These are phyloP conservation scores for Hydraecia micacea DNA, from an alignment of 2,888 invertebrate species.

Conservation along the genomic window DNA sequence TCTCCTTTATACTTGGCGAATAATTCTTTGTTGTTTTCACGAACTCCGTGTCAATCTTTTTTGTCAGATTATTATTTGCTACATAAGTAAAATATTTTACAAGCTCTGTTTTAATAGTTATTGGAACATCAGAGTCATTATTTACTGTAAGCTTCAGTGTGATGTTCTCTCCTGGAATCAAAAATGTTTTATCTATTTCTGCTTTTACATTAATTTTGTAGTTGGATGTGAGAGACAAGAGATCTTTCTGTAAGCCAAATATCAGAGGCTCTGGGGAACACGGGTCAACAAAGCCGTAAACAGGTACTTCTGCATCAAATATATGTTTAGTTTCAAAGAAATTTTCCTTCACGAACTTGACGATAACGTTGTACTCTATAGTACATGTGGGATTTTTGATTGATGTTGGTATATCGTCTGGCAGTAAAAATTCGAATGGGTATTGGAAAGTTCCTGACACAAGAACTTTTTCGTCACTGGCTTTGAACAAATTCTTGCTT, in stretches of 20 bases:
- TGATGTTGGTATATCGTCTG: conserved; percentile 50
- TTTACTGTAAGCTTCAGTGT: conserved; percentile 27
- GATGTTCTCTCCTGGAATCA: conserved; percentile 55
- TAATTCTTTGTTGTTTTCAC: conserved; percentile 32
- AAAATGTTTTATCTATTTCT: conserved; percentile 50
- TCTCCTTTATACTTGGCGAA: conserved; percentile 50
- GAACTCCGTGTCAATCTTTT: neutral
- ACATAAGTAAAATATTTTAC: conserved; percentile 37
- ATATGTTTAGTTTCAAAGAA: conserved; percentile 9
- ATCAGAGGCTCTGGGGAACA: conserved; percentile 42
- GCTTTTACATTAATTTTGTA: conserved; percentile 31
- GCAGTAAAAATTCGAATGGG: conserved; percentile 46
- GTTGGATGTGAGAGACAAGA: neutral
- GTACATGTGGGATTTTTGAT: conserved; percentile 24
- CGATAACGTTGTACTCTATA: conserved; percentile 43
- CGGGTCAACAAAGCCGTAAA: conserved; percentile 38
- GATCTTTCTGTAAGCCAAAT: conserved; percentile 42
- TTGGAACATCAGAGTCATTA: conserved; percentile 29
- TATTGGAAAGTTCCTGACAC: conserved; percentile 15
- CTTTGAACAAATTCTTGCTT: conserved; percentile 41
- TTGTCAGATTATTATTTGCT: neutral
- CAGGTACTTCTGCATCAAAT: conserved; percentile 37
- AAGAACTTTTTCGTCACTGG: neutral
- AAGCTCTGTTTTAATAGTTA: conserved; percentile 52
- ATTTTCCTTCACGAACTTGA: conserved; percentile 30